Percentiles rank a stretch among this genome's conserved stretches.
Conservation (phyloP, 2,888 invertebrate genomes). For the Tanytarsus gracilentus region DNA sequence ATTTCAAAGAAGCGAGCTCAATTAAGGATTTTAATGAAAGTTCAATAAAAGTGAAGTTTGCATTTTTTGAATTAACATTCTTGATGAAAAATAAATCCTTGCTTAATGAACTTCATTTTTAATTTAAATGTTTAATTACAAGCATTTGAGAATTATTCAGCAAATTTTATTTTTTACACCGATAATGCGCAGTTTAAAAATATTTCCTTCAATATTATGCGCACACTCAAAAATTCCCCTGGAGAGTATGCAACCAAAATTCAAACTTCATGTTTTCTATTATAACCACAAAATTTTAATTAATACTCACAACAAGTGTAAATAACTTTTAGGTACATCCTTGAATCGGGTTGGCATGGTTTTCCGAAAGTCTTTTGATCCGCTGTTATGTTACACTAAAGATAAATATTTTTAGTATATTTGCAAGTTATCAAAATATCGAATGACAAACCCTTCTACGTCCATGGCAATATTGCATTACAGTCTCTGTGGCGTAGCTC, state of each 20-base stretch:
- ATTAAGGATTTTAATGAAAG: no score
- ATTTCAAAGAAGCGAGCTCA: not conserved
- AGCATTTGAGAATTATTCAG: not conserved
- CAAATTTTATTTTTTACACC: not conserved
- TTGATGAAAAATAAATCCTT: not conserved
- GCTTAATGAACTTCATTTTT: no score
- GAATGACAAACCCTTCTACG: conserved; percentile 54
- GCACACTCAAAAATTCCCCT: not conserved
- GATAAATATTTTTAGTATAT: not conserved
- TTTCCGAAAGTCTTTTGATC: conserved; percentile 75
- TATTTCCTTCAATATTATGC: no score
- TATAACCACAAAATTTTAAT: not conserved
- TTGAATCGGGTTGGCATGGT: conserved; percentile 68
- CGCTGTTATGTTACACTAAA: conserved; percentile 41
- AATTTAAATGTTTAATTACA: not conserved
- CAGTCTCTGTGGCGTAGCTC: conserved; percentile 82
- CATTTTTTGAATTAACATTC: no score
- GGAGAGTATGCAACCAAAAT: not conserved
- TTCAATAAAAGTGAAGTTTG: no score
- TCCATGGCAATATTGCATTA: conserved; percentile 79
- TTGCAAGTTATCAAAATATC: conserved; percentile 48
- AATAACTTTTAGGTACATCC: conserved; percentile 77
- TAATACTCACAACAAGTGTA: conserved; percentile 72
- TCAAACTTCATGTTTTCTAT: not conserved
- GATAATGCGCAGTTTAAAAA: not conserved